Evolutionary conservation across 2,888 invertebrate genomes (phyloP), one percentile per base, ranked within the genome.

Genomic region (Scaptomyza reducta): DNA sequence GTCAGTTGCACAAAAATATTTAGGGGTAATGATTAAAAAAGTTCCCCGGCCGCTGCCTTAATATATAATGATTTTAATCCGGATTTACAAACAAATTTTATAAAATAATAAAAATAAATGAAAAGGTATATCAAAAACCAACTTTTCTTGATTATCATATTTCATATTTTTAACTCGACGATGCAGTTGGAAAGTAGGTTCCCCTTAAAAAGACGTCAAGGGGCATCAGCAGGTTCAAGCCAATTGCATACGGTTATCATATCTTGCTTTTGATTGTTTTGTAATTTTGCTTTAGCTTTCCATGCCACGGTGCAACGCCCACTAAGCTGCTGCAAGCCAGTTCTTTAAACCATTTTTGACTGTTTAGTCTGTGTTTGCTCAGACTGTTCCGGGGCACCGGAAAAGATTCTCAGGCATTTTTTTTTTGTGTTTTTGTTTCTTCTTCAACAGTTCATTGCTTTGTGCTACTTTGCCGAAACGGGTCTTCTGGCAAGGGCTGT

Each of bases 371-470:
- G 82, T 74, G 70, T 85, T 82, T 82, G 60, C 51, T 33, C 70
- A 81, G 65, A 59, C 57, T 69, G 77, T 67, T 73, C 64, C 51
- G 47, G 57, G 54, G 31, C 42, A 83, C 84, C 86, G 81, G 87
- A 83, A 77, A 77, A 82, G 80, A 77, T 86, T 83, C 87, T 83
- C 87, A 86, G 72, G 74, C 70, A 60, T 67, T 31, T 31, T 47
- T 22, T 47, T 13, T 16, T 22, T 7, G 29, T 46, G 13, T 16
- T 9, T n/a, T 14, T 38, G 9, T 10, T 40, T 40, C 40, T 16
- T 40, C 40, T 80, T 83, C 62, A 86, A 86, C 87, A 86, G 87
- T 82, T 82, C 84, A 86, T 86, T 87, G 81, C 81, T 82, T 86
- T 82, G 81, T 86, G 87, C 84, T 70, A 81, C 84, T 81, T 81